Conservation (phyloP, 2,113 vertebrate genomes). For the Pseudonaja textilis region DNA sequence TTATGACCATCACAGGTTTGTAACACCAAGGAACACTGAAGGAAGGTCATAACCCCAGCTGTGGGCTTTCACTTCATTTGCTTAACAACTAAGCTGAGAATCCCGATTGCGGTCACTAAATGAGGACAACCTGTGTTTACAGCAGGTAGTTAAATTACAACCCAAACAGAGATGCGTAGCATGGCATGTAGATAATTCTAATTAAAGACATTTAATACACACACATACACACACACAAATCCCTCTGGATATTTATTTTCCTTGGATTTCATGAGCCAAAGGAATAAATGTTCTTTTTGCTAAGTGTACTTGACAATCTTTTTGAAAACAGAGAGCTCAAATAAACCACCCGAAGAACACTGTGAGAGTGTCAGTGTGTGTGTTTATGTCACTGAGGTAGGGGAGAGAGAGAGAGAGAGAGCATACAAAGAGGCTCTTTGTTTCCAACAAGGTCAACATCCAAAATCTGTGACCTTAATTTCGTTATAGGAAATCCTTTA, state of each 20-base stretch:
- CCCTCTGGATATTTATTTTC: conserved; percentile 78
- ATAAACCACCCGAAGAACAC: conserved; percentile 44
- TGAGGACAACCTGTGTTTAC: conserved; percentile 70
- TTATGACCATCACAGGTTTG: background rate
- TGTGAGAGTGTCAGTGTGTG: background rate
- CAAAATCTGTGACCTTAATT: conserved; percentile 83
- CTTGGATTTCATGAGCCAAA: conserved; percentile 71
- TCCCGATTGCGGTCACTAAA: background rate
- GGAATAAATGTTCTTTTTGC: conserved; percentile 76
- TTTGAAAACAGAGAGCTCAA: conserved; percentile 47
- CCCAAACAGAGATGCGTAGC: conserved; percentile 69
- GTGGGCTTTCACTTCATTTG: background rate
- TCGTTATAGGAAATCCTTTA: conserved; percentile 87
- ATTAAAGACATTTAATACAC: conserved; percentile 61
- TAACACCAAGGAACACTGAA: background rate
- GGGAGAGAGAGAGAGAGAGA: background rate
- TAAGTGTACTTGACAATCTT: conserved; percentile 62
- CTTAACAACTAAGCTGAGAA: background rate
- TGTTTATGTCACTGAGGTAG: conserved; percentile 9
- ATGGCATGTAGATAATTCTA: conserved; percentile 78
- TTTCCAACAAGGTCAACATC: conserved; percentile 70
- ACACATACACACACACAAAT: conserved; percentile 44
- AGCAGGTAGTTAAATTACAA: conserved; percentile 79
- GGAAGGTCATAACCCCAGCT: background rate
- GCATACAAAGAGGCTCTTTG: conserved; percentile 73